phyloP scores from a whole-genome alignment of 2,797 vertebrate species.

The Apogon talboti region DNA sequence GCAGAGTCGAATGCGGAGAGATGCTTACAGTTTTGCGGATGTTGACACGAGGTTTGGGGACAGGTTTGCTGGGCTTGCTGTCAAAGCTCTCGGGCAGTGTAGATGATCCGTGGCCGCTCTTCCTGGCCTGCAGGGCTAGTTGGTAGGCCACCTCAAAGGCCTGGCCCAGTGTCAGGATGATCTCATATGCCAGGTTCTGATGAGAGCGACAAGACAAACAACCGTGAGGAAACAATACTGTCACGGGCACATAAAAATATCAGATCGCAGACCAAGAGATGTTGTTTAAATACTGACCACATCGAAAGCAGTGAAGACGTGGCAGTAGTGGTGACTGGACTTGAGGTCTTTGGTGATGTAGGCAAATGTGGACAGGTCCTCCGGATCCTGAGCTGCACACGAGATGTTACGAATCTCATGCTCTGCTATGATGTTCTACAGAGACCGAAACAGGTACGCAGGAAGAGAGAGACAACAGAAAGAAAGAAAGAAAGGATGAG shows the following conservation, averaged over 20 bases:
- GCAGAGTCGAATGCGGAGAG: background rate
- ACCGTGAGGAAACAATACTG: background rate
- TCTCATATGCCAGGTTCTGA: slow-evolving; percentile 97
- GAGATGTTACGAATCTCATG: slow-evolving; percentile 99
- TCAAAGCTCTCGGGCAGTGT: slow-evolving; percentile 85
- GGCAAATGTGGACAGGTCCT: slow-evolving; percentile 96
- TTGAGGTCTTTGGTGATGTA: slow-evolving; percentile 99
- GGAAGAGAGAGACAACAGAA: background rate
- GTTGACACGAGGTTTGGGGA: slow-evolving; percentile 97
- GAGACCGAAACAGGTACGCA: background rate
- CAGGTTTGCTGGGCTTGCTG: slow-evolving; percentile 90
- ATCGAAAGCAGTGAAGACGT: slow-evolving; percentile 94
- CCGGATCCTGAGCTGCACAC: slow-evolving; percentile 97
- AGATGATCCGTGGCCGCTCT: slow-evolving; percentile 92
- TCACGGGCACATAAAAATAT: background rate
- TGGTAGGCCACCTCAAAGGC: slow-evolving; percentile 99
- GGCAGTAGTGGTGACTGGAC: slow-evolving; percentile 98
- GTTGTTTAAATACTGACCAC: slow-evolving; percentile 87
- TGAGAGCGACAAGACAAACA: background rate
- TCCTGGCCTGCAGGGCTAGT: slow-evolving; percentile 96
- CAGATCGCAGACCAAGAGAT: no score
- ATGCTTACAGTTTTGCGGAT: slow-evolving; percentile 97
- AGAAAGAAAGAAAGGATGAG: background rate
- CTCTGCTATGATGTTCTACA: slow-evolving; percentile 97
- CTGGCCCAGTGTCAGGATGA: slow-evolving; percentile 97